A percentile compares a stretch with the other conserved stretches of the same genome.
These are phyloP conservation scores for Sebastes taczanowskii DNA, from an alignment of 2,797 vertebrate genomes.

Conservation along the genomic window DNA sequence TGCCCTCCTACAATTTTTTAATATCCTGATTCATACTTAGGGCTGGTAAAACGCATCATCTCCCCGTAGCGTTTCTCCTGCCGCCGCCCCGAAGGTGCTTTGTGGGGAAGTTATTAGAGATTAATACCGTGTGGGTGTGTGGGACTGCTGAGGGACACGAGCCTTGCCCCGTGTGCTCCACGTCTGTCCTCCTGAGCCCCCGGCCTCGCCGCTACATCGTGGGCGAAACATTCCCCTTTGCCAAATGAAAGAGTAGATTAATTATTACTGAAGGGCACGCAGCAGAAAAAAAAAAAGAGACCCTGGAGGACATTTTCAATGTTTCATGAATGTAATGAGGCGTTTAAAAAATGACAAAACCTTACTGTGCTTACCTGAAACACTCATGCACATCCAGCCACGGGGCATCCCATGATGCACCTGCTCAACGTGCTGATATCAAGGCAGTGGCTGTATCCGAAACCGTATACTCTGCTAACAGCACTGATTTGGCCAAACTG, in stretches of 20 bases:
- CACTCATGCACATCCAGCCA: conserved; percentile 1
- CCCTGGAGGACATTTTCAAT: conserved; percentile 68
- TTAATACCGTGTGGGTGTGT: conserved; percentile 66
- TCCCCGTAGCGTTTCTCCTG: conserved; percentile 45
- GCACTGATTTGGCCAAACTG: too few relatives aligned
- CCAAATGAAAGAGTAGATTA: conserved; percentile 67
- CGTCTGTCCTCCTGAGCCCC: conserved; percentile 28
- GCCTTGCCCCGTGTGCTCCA: conserved; percentile 23
- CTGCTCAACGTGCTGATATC: conserved; percentile 5
- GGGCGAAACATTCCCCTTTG: conserved; percentile 44
- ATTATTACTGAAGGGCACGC: conserved; percentile 79
- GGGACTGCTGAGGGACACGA: conserved; percentile 33
- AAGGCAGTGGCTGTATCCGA: neutral
- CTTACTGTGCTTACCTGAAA: conserved; percentile 21
- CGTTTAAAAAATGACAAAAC: conserved; percentile 10
- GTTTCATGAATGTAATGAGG: conserved; percentile 75
- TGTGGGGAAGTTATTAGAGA: conserved; percentile 70
- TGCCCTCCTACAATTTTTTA: conserved; percentile 79
- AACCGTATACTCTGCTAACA: too few relatives aligned
- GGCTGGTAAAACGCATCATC: conserved; percentile 55
- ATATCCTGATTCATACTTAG: conserved; percentile 79
- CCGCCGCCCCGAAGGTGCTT: conserved; percentile 52
- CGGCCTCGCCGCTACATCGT: conserved; percentile 28
- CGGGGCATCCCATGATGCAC: conserved; percentile 43
- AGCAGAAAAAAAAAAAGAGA: conserved; percentile 48